Conservation (phyloP, 1,140 invertebrate species). For the Diprion similis region DNA sequence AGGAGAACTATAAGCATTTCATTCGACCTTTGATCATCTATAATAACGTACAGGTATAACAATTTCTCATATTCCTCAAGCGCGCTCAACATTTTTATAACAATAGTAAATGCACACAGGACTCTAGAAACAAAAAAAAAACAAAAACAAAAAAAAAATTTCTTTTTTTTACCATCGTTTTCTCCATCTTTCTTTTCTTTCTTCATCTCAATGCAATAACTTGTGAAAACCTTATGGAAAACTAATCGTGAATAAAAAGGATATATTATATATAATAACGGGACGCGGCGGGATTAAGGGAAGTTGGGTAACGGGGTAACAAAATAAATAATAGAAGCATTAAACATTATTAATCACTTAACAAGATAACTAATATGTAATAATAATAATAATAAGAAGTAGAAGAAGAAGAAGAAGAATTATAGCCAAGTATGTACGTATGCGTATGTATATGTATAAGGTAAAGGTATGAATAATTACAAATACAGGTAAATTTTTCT, state of each 20-base stretch:
- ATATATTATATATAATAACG: neutral
- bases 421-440: slow-evolving; percentile 44
- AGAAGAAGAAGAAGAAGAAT: neutral
- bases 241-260: slow-evolving; percentile 17
- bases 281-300: slow-evolving; percentile 7
- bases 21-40: neutral
- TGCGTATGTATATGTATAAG: slow-evolving; percentile 37
- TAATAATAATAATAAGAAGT: slow-evolving; percentile 47
- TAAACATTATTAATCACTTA: slow-evolving; percentile 62
- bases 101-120: slow-evolving; percentile 16
- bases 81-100: slow-evolving; percentile 13
- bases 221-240: neutral
- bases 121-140: neutral
- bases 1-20: neutral
- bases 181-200: neutral
- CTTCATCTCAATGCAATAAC: neutral
- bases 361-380: slow-evolving; percentile 57
- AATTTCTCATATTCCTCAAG: neutral
- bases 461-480: slow-evolving; percentile 54
- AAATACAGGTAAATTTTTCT: slow-evolving; percentile 47
- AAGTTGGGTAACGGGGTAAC: slow-evolving; percentile 46
- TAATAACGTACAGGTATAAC: neutral
- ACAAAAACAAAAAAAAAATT: slow-evolving; percentile 9
- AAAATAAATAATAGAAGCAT: slow-evolving; percentile 64
- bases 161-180: slow-evolving; percentile 5